Percentiles rank a stretch among this genome's conserved stretches.
Conservation (phyloP, 2,113 vertebrate genomes). For the Onychostruthus taczanowskii region DNA sequence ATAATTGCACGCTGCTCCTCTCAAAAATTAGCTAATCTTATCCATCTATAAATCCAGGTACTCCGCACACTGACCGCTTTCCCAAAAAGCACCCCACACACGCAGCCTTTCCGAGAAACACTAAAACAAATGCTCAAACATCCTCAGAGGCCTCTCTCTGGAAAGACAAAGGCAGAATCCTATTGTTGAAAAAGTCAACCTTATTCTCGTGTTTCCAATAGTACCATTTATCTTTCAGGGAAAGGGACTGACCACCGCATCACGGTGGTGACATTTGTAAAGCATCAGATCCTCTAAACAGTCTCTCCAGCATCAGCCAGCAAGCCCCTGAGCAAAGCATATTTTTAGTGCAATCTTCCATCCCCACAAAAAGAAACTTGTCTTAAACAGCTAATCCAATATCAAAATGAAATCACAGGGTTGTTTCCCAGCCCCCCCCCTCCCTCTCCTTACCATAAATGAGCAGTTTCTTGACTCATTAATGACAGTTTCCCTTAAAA, state of each 20-base stretch:
- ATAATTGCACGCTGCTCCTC: conserved; percentile 18
- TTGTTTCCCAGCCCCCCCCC: conserved; percentile 58
- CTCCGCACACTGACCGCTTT: conserved; percentile 61
- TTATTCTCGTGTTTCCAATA: conserved; percentile 76
- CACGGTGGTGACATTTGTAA: conserved; percentile 70
- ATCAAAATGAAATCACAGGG: conserved; percentile 78
- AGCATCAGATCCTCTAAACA: conserved; percentile 74
- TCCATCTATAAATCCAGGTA: conserved; percentile 19
- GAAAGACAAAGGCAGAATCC: conserved; percentile 80
- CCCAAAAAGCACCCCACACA: conserved; percentile 48
- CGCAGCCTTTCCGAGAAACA: conserved; percentile 42
- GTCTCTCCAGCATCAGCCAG: conserved; percentile 68
- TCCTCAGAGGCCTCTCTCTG: conserved; percentile 76
- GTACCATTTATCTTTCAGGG: conserved; percentile 74
- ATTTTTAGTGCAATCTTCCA: conserved; percentile 73
- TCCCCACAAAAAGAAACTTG: conserved; percentile 78
- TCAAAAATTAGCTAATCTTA: conserved; percentile 31
- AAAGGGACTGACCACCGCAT: conserved; percentile 70
- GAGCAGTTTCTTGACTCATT: conserved; percentile 95
- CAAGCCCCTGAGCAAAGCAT: conserved; percentile 73
- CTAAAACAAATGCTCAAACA: conserved; percentile 64
- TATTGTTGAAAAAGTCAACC: conserved; percentile 80
- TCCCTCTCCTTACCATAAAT: conserved; percentile 91
- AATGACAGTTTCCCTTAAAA: conserved; percentile 92
- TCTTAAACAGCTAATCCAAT: conserved; percentile 77